phyloP scores from a whole-genome alignment of 1,140 invertebrate species.

The Drosophila quadrilineata region DNA sequence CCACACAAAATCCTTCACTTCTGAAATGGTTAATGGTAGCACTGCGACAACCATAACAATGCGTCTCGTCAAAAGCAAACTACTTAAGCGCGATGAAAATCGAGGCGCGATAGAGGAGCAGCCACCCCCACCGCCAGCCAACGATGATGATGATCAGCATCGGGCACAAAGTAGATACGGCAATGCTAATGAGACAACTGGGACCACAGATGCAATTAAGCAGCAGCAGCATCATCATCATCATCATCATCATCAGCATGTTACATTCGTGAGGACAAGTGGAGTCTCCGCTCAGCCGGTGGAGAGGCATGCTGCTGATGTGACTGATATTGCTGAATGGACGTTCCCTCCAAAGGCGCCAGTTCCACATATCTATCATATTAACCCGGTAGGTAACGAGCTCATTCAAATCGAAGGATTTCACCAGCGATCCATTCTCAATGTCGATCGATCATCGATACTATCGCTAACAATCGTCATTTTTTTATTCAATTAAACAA shows the following conservation, averaged over 20 bases:
- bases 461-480: no score
- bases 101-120: no score
- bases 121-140: conserved; percentile 82
- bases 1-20: conserved; percentile 11
- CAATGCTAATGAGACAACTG: conserved; percentile 17
- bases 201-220: conserved; percentile 31
- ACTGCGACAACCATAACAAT: conserved; percentile 92
- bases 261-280: conserved; percentile 55
- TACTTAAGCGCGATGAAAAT: conserved; percentile 90
- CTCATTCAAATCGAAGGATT: background rate
- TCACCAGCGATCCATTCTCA: no score
- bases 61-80: conserved; percentile 93
- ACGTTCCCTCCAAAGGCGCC: conserved; percentile 89
- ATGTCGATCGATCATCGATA: no score
- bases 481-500: no score
- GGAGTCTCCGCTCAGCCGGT: conserved; percentile 29
- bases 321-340: conserved; percentile 83
- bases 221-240: conserved; percentile 49
- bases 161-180: background rate
- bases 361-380: conserved; percentile 87
- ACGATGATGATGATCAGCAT: conserved; percentile 84
- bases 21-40: conserved; percentile 85
- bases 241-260: conserved; percentile 54
- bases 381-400: conserved; percentile 85
- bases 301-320: conserved; percentile 32